phyloP scores from a whole-genome alignment of 1,140 invertebrate species.

The Bombus confusus region DNA sequence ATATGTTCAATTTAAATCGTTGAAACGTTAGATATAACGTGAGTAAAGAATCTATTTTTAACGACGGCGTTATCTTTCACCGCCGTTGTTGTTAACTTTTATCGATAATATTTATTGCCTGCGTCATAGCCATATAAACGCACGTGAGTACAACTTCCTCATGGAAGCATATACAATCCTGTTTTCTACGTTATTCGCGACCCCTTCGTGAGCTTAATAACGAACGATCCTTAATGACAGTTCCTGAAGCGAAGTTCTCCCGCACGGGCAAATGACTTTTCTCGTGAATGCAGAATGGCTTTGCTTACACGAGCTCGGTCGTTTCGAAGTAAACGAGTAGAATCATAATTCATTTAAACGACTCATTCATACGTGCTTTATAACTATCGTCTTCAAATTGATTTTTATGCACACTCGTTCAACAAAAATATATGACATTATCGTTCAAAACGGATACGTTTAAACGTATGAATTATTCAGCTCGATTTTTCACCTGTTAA shows the following conservation, averaged over 20 bases:
- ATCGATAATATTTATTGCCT: not conserved
- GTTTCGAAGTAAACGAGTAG: not conserved
- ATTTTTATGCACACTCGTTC: not conserved
- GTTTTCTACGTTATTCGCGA: conserved; percentile 15
- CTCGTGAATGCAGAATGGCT: conserved; percentile 34
- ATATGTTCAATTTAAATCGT: not conserved
- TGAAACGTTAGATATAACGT: not conserved
- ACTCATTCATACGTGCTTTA: not conserved
- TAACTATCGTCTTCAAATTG: not conserved
- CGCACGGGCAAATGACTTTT: conserved; percentile 37
- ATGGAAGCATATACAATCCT: not conserved
- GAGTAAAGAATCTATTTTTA: not conserved
- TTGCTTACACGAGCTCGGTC: conserved; percentile 17
- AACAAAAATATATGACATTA: not conserved
- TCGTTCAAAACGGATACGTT: not conserved
- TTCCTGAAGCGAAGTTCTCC: conserved; percentile 30
- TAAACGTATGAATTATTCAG: conserved; percentile 1
- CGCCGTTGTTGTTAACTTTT: not conserved
- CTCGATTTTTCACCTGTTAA: not conserved
- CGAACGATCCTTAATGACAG: conserved; percentile 48
- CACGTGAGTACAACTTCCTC: not conserved
- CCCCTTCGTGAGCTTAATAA: conserved; percentile 29
- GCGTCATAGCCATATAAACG: not conserved
- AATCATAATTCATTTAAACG: conserved; percentile 21
- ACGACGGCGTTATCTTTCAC: too few relatives aligned